Evolutionary conservation across 2,113 vertebrate genomes (phyloP), one percentile per base, ranked within the genome.

Genomic region (Semicossyphus pulcher): DNA sequence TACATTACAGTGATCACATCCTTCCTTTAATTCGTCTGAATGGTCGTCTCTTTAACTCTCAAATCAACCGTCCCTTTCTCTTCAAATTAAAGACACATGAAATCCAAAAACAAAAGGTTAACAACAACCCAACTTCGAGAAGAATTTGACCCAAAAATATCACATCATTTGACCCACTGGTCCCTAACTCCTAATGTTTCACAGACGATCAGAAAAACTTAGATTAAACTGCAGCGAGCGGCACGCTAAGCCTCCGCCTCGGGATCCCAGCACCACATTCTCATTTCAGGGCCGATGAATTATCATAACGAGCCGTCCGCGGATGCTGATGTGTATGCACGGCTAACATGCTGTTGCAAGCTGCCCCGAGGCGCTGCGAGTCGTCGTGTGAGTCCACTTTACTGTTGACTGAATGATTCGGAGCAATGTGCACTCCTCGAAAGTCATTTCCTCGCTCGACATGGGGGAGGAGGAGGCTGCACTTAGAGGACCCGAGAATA

Each of bases 231-330:
- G 58, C 14, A 56, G 52, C 58, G n/a, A 42, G 42, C 63, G 21
- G 65, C 76, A 59, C 10, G 9, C 56, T 16, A 57, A 57, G 60
- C 51, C 66, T 64, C 56, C 42, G 74, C 85, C 85, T 45, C 21
- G 0, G 56, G 82, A 80, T 80, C 63, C 20, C 62, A 81, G 72
- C 48, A 23, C 66, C 49, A 52, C 62, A 26, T 29, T 86, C 45
- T 75, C 59, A 75, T 81, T 80, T 87, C 80, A 83, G 58, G 52
- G 73, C 77, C 72, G 61, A 81, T 75, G 80, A 90, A 87, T 89
- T 85, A 81, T 77, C 48, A 84, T 88, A 85, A 90, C 81, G 79
- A 88, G 79, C 63, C 60, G 0, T 61, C 45, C 45, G 49, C 77
- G 80, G 80, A 65, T 73, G 76, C 69, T 49, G 34, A 72, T 65